phyloP scores from a whole-genome alignment of 2,113 vertebrate genomes.

The Tetraodon nigroviridis region DNA sequence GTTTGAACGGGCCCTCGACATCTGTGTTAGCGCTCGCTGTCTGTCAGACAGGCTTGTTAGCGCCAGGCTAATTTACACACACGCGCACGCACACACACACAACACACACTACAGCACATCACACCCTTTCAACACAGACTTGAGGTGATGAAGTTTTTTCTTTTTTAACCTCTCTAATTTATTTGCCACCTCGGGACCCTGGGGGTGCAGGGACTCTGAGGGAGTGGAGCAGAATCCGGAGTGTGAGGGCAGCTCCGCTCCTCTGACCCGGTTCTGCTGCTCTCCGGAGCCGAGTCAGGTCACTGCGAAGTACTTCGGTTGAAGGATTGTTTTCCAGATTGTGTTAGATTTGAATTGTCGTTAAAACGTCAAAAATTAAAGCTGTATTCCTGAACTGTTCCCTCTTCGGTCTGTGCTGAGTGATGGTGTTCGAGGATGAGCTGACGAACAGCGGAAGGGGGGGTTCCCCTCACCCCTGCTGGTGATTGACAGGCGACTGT shows the following conservation, averaged over 20 bases:
- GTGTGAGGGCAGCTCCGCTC: slow-evolving; percentile 16
- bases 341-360: background rate
- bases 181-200: slow-evolving; percentile 46
- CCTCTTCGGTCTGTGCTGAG: background rate
- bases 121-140: too few relatives aligned
- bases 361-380: slow-evolving; percentile 32
- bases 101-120: slow-evolving; percentile 16
- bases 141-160: slow-evolving; percentile 44
- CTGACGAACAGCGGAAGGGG: slow-evolving; percentile 33
- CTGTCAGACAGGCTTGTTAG: slow-evolving; percentile 58
- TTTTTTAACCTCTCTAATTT: slow-evolving; percentile 36
- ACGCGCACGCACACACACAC: slow-evolving; percentile 33
- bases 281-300: background rate
- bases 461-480: slow-evolving; percentile 16
- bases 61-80: slow-evolving; percentile 59
- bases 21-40: slow-evolving; percentile 64
- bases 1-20: slow-evolving; percentile 72
- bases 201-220: slow-evolving; percentile 42
- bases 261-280: slow-evolving; percentile 12
- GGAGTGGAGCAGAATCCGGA: slow-evolving; percentile 30
- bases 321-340: background rate
- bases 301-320: slow-evolving; percentile 12
- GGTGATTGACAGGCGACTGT: slow-evolving; percentile 64
- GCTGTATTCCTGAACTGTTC: background rate
- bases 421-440: slow-evolving; percentile 32